Conservation (phyloP, 2,113 vertebrate genomes). For the Sterrhoptilus dennistouni region DNA sequence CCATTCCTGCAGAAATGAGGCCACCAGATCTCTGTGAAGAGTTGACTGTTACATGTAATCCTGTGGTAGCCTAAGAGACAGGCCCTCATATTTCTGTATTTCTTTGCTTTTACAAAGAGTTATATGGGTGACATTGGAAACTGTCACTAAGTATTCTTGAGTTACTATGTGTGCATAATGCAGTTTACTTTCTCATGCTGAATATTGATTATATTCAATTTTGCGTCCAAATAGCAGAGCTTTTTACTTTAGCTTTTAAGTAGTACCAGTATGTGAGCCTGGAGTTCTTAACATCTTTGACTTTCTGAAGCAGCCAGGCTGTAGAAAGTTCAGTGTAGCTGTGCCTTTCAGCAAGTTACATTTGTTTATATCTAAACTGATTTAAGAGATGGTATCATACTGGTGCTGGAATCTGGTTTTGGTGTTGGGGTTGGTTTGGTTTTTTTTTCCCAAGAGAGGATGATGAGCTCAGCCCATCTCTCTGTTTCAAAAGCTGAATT, state of each 20-base stretch:
- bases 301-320: background rate
- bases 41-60: background rate
- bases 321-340: background rate
- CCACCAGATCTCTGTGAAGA: background rate
- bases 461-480: background rate
- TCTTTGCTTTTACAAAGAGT: background rate
- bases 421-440: background rate
- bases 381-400: background rate
- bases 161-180: fast-evolving
- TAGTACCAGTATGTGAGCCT: background rate
- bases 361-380: background rate
- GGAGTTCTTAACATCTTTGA: background rate
- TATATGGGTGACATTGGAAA: background rate
- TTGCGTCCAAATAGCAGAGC: background rate
- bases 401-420: background rate
- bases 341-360: background rate
- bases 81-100: background rate
- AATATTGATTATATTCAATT: background rate
- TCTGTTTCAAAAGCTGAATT: background rate
- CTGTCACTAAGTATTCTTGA: background rate
- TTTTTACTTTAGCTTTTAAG: background rate
- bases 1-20: background rate
- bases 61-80: background rate
- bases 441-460: background rate
- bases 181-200: background rate